These are phyloP conservation scores for Drosophila differens DNA, from an alignment of 2,888 invertebrate genomes.

Conservation along the genomic window DNA sequence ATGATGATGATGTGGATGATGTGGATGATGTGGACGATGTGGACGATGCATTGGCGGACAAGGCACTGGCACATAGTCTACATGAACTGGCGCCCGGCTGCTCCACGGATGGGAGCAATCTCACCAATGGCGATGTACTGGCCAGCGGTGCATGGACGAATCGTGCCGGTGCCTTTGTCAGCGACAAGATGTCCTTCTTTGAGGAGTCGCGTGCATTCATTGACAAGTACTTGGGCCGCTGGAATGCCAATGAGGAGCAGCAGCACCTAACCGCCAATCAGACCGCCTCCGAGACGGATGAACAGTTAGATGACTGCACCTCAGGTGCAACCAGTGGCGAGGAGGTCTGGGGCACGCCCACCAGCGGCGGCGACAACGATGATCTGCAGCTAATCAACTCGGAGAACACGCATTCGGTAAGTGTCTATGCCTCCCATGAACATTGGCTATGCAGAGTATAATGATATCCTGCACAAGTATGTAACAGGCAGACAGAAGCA, in stretches of 20 bases:
- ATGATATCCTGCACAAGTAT: not conserved
- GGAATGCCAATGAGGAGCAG: conserved; percentile 84
- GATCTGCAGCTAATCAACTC: conserved; percentile 89
- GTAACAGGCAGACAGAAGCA: not conserved
- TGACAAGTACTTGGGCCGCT: conserved; percentile 86
- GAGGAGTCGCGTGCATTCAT: conserved; percentile 87
- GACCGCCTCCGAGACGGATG: conserved; percentile 86
- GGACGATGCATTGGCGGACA: conserved; percentile 76
- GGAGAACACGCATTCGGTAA: conserved; percentile 89
- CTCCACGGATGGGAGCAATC: conserved; percentile 17
- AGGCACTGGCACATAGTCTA: conserved; percentile 54
- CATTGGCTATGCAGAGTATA: not conserved
- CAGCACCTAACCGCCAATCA: conserved; percentile 47
- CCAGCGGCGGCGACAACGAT: conserved; percentile 93
- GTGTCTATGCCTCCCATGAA: conserved; percentile 40
- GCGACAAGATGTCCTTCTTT: conserved; percentile 91
- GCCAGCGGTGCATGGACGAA: conserved; percentile 88
- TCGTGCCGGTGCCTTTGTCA: conserved; percentile 92
- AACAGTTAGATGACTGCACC: conserved; percentile 90
- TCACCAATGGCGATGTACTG: conserved; percentile 66
- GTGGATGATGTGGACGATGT: conserved; percentile 76
- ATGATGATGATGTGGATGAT: conserved; percentile 65
- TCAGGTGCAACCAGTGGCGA: conserved; percentile 94
- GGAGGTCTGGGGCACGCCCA: conserved; percentile 95
- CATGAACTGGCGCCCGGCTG: conserved; percentile 51